Conservation (phyloP, 2,113 vertebrate species). For the Erythrolamprus reginae region DNA sequence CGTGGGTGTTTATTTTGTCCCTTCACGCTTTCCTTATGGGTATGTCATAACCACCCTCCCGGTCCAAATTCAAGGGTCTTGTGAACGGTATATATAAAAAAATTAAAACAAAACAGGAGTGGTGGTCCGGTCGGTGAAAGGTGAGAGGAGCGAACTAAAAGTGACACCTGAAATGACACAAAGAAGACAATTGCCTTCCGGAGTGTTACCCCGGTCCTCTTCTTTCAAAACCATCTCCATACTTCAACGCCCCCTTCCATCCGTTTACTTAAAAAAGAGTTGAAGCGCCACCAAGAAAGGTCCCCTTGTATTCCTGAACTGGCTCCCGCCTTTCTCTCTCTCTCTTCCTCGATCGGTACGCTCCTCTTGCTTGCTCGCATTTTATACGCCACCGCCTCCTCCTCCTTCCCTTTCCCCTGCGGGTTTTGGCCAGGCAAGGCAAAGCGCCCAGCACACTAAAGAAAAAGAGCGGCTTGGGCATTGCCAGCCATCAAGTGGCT, state of each 20-base stretch:
- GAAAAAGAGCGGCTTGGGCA: not conserved
- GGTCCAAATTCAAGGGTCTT: not conserved
- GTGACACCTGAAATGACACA: not conserved
- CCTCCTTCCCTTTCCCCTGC: not conserved
- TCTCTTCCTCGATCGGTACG: not conserved
- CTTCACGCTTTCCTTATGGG: not conserved
- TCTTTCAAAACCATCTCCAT: not conserved
- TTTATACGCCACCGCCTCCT: not conserved
- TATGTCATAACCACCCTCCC: not conserved
- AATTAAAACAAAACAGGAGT: not conserved
- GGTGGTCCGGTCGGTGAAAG: too few relatives aligned
- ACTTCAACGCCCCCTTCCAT: not conserved
- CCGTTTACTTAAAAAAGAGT: not conserved
- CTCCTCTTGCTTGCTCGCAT: not conserved
- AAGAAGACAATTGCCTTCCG: too few relatives aligned
- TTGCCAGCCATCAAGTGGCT: slow-evolving; percentile 80
- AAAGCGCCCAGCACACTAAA: not conserved
- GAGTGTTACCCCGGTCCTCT: not conserved
- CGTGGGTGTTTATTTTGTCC: not conserved
- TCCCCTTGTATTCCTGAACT: not conserved
- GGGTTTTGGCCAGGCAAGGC: not conserved
- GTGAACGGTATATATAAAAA: not conserved
- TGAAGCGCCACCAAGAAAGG: not conserved
- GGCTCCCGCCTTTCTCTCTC: not conserved
- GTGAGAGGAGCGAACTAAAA: not conserved